Base-by-base conservation (phyloP, 2,113 vertebrate species). In the Herpailurus yagouaroundi region DNA sequence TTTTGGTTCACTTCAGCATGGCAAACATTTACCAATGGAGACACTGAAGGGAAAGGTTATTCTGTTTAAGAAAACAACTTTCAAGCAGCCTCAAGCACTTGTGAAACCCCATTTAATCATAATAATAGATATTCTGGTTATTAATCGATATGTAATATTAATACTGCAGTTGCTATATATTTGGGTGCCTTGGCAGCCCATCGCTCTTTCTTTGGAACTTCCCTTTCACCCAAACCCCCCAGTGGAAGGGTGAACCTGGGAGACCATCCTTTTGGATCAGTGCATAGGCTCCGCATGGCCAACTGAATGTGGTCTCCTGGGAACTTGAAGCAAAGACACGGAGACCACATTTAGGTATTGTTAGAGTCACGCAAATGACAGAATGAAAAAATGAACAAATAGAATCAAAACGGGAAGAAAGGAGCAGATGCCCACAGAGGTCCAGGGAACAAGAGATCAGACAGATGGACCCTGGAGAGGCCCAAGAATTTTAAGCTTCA, bases 11-110 rank as follows among this genome's bases (percentile, higher is more conserved):
- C 23, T 81, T 95, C 50, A 81, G n/a, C n/a, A 76, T 18, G 74
- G 38, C 21, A 74, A 50, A 74, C 13, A 95, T 74, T 96, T 64
- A 63, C 36, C 74, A 74, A 33, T 15, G 33, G 82, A 93, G n/a
- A 93, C 57, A 92, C 3, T 73, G 33, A 97, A 95, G 36, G n/a
- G 27, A 38, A 69, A 83, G 7, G 2, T 89, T 71, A 52, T 84
- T 93, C 29, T 95, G 50, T 38, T 86, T 79, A 85, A 95, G 66
- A 91, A 48, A 95, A 93, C 31, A 91, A 81, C 19, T 52, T 94
- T 89, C 48, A 85, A 68, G 57, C 86, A 82, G 33, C 55, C 16
- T 83, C 60, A 80, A 48, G 15, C 18, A 76, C 87, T 86, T 96
- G 52, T 87, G 50, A 68, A 86, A 7, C 36, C 63, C 31, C 38